Evolutionary conservation across 2,113 vertebrate species (phyloP), one percentile per base, ranked within the genome.

Genomic region (Zosterops pallidus): DNA sequence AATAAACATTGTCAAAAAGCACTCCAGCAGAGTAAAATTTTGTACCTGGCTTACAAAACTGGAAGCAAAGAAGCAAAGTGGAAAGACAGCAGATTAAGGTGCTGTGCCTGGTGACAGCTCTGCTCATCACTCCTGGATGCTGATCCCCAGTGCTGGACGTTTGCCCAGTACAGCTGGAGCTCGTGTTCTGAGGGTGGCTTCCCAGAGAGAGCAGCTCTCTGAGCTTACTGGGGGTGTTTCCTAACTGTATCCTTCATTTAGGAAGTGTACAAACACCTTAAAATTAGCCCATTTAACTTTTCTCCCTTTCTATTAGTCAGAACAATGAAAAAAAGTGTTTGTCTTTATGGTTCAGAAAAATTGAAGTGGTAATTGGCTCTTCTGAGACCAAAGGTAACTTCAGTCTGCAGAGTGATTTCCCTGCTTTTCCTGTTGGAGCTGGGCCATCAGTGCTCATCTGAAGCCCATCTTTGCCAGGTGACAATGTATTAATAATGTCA

Each of bases 1-100:
- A 94, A 88, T 65, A 88, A 93, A 83, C 75, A 59, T 67, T 94
- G 79, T 88, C 85, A 77, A 13, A 91, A 87, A 77, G 67, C 60
- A 13, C 23, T 92, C 67, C 37, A 65, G 56, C 82, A 53, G 37
- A 85, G 67, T 72, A 23, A 28, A 79, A 85, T 55, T 93, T 83
- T 90, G n/a, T 88, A 92, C 85, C 62, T 94, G 92, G 75, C 79
- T 88, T 88, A 71, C n/a, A 52, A 68, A 76, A 64, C 25, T 71
- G 75, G 69, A 74, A 91, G 52, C 74, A 56, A 85, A 57, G 65
- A 12, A 50, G 42, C 24, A 5, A 62, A 82, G 57, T 35, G 41
- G 49, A 62, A 31, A 85, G 59, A 20, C 11, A 35, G 88, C 67
- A 57, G 88, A 76, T 85, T 33, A 50, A 87, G 90, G 88, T 83